Evolutionary conservation across 2,113 vertebrate species (phyloP).

Genomic region (Spheniscus mendiculus): DNA sequence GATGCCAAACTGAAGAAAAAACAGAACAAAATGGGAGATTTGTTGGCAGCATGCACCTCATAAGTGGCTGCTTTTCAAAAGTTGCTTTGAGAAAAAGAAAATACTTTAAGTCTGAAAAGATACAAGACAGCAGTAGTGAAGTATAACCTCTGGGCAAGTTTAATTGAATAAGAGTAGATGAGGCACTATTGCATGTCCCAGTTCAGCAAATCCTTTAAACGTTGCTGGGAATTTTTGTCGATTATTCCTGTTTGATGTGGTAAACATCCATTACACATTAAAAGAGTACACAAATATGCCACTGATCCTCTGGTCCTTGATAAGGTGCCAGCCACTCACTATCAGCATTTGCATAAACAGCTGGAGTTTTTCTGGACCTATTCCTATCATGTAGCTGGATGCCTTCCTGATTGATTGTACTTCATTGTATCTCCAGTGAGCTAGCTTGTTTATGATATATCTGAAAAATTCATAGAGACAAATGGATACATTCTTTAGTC

Average conservation of each 20-base stretch:
- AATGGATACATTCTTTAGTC: background rate
- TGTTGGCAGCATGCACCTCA: background rate
- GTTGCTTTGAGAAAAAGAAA: slow-evolving; percentile 16
- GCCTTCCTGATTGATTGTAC: slow-evolving; percentile 37
- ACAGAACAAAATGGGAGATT: background rate
- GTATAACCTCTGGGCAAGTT: background rate
- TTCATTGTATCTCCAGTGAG: background rate
- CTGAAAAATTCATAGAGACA: slow-evolving; percentile 22
- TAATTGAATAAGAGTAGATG: background rate
- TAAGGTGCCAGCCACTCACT: slow-evolving; percentile 43
- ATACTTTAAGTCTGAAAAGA: background rate
- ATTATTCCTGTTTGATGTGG: background rate
- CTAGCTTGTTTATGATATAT: background rate
- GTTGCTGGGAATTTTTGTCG: background rate
- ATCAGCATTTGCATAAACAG: slow-evolving; percentile 59
- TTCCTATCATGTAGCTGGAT: slow-evolving; percentile 46
- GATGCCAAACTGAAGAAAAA: background rate
- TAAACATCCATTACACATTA: slow-evolving; percentile 34
- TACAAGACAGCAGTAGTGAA: background rate
- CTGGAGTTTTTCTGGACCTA: slow-evolving; percentile 45
- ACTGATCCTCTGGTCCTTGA: slow-evolving; percentile 52
- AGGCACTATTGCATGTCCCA: background rate
- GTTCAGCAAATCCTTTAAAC: slow-evolving; percentile 1
- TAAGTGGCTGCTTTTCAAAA: background rate
- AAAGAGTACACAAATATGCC: slow-evolving; percentile 28